Conservation (phyloP, 2,797 vertebrate genomes). For the Eulemur mongoz region DNA sequence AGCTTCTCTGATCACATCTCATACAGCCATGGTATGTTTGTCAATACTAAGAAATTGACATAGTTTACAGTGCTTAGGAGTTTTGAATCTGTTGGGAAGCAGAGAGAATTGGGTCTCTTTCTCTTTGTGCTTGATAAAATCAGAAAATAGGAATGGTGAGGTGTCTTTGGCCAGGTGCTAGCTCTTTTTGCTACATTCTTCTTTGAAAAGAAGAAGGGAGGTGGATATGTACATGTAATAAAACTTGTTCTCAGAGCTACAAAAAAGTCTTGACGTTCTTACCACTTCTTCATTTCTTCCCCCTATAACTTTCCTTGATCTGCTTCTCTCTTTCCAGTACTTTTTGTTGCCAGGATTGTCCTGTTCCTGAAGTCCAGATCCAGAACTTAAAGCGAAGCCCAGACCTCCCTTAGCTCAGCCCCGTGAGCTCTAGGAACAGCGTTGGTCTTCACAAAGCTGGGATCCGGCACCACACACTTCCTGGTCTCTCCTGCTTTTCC, state of each 20-base stretch:
- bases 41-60: not conserved
- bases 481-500: not conserved
- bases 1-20: not conserved
- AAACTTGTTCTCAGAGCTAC: not conserved
- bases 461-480: not conserved
- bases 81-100: not conserved
- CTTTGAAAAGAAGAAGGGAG: not conserved
- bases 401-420: not conserved
- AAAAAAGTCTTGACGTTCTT: not conserved
- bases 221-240: not conserved
- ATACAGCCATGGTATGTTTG: not conserved
- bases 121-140: not conserved
- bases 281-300: not conserved
- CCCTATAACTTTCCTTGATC: not conserved
- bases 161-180: not conserved
- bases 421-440: not conserved
- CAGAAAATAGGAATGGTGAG: not conserved
- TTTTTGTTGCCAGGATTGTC: not conserved
- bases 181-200: not conserved
- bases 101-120: not conserved
- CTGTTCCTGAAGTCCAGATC: not conserved
- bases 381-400: not conserved
- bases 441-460: not conserved
- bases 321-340: not conserved
- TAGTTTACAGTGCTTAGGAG: not conserved